A percentile compares a stretch with the other conserved stretches of the same genome.
These are phyloP conservation scores for Channa maculata DNA, from an alignment of 2,113 vertebrate genomes.

Conservation along the genomic window DNA sequence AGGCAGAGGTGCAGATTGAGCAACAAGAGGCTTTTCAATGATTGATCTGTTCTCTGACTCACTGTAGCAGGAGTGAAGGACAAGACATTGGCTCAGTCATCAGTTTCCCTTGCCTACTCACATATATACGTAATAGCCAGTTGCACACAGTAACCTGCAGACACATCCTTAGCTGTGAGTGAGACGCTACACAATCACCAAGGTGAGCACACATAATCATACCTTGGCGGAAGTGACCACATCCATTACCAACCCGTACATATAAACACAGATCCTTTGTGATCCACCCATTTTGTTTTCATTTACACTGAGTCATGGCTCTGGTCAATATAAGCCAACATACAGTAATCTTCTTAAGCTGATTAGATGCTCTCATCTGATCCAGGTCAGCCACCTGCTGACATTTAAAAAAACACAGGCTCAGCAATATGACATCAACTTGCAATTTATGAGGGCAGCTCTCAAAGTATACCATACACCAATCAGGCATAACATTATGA, in stretches of 20 bases:
- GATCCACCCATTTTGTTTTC: constrained; percentile 21
- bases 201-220: constrained; percentile 51
- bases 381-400: constrained; percentile 28
- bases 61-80: constrained; percentile 45
- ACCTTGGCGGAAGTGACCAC: constrained; percentile 29
- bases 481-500: too few species aligned
- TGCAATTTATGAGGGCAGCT: constrained; percentile 1
- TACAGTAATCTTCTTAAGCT: constrained; percentile 59
- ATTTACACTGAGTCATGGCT: constrained; percentile 66
- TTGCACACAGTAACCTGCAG: constrained; percentile 2
- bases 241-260: constrained; percentile 21
- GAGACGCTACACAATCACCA: constrained; percentile 18
- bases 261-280: constrained; percentile 41
- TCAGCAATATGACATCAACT: constrained; percentile 4
- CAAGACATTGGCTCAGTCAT: constrained; percentile 29
- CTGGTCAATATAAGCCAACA: constrained; percentile 42
- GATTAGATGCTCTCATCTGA: constrained; percentile 19
- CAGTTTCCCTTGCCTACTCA: constrained; percentile 30
- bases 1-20: constrained; percentile 33
- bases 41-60: constrained; percentile 65
- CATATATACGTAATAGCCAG: constrained; percentile 27
- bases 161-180: constrained; percentile 1
- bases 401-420: constrained; percentile 14
- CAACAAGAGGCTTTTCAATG: constrained; percentile 65
- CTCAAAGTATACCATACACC: background rate